Evolutionary conservation across 1,140 invertebrate species (phyloP), one percentile per base, ranked within the genome.

Genomic region (Camponotus vicinus): DNA sequence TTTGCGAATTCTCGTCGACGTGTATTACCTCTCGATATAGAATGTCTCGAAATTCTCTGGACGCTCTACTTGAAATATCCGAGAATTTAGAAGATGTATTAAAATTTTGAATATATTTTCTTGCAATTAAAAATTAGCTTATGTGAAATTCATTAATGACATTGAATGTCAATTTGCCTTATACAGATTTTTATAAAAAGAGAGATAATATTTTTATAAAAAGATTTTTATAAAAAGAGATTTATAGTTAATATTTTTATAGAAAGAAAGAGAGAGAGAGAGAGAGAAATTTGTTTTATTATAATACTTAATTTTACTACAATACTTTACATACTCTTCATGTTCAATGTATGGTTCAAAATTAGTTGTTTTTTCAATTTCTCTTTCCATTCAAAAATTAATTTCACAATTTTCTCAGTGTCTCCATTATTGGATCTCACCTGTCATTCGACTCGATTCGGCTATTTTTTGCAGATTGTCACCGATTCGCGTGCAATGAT

Each of bases 1-100:
- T 88, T 76, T 73, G 87, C 34, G 52, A 90, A 86, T 82, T 87
- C 80, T 49, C 69, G 27, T 57, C 52, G 73, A 42, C 52, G 40
- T 37, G 15, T 57, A 55, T 32, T 64, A 49, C 37, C 21, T 52
- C 37, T 37, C 55, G 55, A 85, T 13, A 52, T n/a, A 21, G 49
- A 76, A n/a, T 1, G 49, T 57, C 13, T 63, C 49, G 27, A 61
- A 88, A 79, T 55, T 45, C 37, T 42, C 86, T 49, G 13, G 6
- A 76, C n/a, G 34, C 40, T 77, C 49, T 27, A 18, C 49, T 2
- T 32, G 64, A 70, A 87, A 55, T 55, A 42, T 57, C 6, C 71
- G 13, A 40, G 34, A 57, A 40, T 76, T 3, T 7, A 13, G 15
- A 52, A 27, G 5, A 40, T 6, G 9, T 13, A 37, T 40, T 34